Conservation (phyloP, 2,797 vertebrate species). For the Squalus acanthias region DNA sequence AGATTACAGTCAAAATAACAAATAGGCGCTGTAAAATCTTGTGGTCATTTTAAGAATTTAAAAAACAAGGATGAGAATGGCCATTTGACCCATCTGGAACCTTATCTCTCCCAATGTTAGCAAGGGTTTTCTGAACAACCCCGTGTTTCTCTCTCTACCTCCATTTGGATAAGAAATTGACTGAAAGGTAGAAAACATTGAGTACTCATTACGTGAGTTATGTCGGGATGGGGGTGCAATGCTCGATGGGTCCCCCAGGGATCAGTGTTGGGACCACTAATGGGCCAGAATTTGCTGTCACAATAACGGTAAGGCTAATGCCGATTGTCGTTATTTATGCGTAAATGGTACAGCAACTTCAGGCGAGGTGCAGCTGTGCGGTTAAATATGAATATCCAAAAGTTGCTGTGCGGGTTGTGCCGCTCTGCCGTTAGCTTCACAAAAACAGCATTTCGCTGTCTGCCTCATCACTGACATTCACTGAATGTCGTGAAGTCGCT, state of each 20-base stretch:
- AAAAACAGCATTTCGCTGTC: too few relatives aligned
- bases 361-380: neutral
- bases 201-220: neutral
- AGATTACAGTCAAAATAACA: conserved; percentile 8
- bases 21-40: neutral
- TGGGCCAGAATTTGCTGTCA: neutral
- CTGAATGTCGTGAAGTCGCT: too few relatives aligned
- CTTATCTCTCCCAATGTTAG: neutral
- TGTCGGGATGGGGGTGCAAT: neutral
- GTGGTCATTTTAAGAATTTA: neutral
- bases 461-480: too few relatives aligned
- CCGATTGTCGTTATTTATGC: neutral
- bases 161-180: neutral
- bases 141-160: neutral
- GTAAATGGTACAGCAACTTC: neutral
- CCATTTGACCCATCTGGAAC: neutral
- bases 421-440: too few relatives aligned
- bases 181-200: neutral
- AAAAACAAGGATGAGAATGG: neutral
- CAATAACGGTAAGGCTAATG: neutral
- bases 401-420: neutral
- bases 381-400: neutral
- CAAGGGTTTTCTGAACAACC: neutral
- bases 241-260: neutral
- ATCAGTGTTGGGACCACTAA: neutral